Evolutionary conservation across 1,140 invertebrate genomes (phyloP), one percentile per base, ranked within the genome.

Genomic region (Homalodisca vitripennis): DNA sequence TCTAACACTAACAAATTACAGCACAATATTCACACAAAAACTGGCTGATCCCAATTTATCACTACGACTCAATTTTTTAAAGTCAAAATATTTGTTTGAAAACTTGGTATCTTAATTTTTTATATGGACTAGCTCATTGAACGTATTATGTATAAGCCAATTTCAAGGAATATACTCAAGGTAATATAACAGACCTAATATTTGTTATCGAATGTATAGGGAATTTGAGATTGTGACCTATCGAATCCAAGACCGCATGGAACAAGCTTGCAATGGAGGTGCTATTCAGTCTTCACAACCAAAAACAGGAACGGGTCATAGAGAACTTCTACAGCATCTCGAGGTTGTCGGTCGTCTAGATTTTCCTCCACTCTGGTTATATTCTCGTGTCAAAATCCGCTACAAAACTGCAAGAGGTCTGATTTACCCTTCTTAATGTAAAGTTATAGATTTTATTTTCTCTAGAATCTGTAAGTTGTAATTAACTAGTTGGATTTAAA

Each of bases 281-380:
- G 85, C 53, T 95, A 95, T 79, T 85, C 87, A 24, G 86, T 92
- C 67, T 83, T 85, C 72, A 86, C 84, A n/a, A n/a, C n/a, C 17
- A 80, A 83, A 73, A 86, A 85, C 32, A 82, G 82, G 75, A 83
- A 82, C 71, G 85, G 84, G 13, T n/a, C n/a, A n/a, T 81, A 82
- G 30, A 86, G 87, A 75, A 84, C 80, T 48, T 85, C 86, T 72
- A 86, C 85, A 1, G 83, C 85, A 34, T 90, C n/a, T 95, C 78
- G 92, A 93, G 70, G 78, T 95, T 22, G 85, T 82, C 53, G 81
- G 86, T 20, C n/a, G n/a, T 84, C 84, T 70, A 86, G 86, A 74
- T n/a, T 97, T 92, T 85, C 94, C 94, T 55, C 85, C 92, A 0
- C 86, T 96, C 73, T 86, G 86, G 80, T 97, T 95, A n/a, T n/a